A percentile compares a stretch with the other conserved stretches of the same genome.
phyloP scores from a whole-genome alignment of 1,140 invertebrate species.

The Xylocopa sonorina region DNA sequence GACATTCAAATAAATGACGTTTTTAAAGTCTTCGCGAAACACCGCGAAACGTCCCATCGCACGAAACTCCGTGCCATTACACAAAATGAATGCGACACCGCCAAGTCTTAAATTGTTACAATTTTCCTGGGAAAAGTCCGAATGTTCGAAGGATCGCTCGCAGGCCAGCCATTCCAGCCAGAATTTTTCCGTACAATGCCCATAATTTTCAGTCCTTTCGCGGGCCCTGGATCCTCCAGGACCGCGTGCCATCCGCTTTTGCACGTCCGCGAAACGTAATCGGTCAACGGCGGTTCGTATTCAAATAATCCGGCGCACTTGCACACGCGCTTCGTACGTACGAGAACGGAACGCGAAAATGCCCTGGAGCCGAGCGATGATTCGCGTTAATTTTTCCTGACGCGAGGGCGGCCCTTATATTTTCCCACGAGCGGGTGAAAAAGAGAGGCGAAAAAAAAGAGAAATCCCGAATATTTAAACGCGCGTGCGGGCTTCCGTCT shows the following conservation, averaged over 20 bases:
- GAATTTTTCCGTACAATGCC: too few relatives aligned
- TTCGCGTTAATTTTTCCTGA: slow-evolving; percentile 25
- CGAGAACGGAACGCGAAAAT: not conserved
- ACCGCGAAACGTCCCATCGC: too few relatives aligned
- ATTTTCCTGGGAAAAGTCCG: too few relatives aligned
- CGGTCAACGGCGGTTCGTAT: slow-evolving; percentile 10
- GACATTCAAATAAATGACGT: too few relatives aligned
- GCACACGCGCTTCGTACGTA: too few relatives aligned
- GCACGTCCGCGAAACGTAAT: slow-evolving; percentile 12
- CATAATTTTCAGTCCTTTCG: not conserved
- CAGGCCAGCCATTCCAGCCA: too few relatives aligned
- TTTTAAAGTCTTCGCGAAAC: too few relatives aligned
- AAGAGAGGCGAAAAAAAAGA: not conserved
- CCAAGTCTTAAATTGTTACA: too few relatives aligned
- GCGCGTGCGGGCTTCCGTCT: slow-evolving; percentile 14
- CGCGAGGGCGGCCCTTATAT: not conserved
- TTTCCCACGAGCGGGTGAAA: not conserved
- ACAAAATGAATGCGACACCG: too few relatives aligned
- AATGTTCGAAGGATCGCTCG: too few relatives aligned
- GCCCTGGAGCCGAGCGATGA: not conserved
- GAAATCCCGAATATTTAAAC: not conserved
- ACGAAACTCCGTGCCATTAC: too few relatives aligned
- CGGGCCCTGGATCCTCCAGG: slow-evolving; percentile 6
- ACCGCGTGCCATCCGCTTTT: slow-evolving; percentile 16
- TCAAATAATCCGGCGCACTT: not conserved